Evolutionary conservation across 2,888 invertebrate genomes (phyloP).

Genomic region (Phengaris alcon): DNA sequence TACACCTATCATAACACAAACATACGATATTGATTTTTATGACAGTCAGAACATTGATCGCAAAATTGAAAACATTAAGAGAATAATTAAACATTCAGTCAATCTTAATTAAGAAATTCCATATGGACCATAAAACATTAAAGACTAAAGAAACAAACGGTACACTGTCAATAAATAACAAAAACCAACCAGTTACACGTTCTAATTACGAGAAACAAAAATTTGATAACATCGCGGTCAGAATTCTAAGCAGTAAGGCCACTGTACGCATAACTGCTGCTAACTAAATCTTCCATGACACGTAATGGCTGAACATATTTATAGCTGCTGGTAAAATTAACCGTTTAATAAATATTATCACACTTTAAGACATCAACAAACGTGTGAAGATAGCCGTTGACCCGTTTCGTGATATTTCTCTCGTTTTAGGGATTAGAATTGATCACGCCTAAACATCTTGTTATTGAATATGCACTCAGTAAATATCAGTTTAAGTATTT

Average conservation of each 20-base stretch:
- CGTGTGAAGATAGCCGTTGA: conserved; percentile 77
- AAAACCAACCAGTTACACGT: conserved; percentile 68
- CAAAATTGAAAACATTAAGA: background rate
- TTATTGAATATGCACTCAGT: conserved; percentile 68
- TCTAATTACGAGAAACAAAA: conserved; percentile 77
- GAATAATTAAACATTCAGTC: background rate
- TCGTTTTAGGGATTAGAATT: conserved; percentile 73
- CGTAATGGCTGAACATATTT: conserved; percentile 74
- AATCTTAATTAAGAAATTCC: conserved; percentile 14
- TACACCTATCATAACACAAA: background rate
- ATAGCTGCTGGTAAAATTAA: conserved; percentile 67
- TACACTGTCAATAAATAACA: conserved; percentile 42
- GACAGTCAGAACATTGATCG: background rate
- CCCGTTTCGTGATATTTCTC: conserved; percentile 77
- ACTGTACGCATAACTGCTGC: conserved; percentile 45
- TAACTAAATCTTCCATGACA: conserved; percentile 72
- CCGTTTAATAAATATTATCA: conserved; percentile 77
- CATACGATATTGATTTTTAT: background rate
- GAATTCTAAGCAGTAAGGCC: conserved; percentile 62
- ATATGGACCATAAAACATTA: background rate
- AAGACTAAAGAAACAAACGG: conserved; percentile 26
- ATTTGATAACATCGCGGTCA: conserved; percentile 67
- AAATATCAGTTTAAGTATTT: conserved; percentile 59
- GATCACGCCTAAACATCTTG: conserved; percentile 67
- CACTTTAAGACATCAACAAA: conserved; percentile 75